phyloP scores from a whole-genome alignment of 1,140 invertebrate genomes.

The Branchinecta lynchi region DNA sequence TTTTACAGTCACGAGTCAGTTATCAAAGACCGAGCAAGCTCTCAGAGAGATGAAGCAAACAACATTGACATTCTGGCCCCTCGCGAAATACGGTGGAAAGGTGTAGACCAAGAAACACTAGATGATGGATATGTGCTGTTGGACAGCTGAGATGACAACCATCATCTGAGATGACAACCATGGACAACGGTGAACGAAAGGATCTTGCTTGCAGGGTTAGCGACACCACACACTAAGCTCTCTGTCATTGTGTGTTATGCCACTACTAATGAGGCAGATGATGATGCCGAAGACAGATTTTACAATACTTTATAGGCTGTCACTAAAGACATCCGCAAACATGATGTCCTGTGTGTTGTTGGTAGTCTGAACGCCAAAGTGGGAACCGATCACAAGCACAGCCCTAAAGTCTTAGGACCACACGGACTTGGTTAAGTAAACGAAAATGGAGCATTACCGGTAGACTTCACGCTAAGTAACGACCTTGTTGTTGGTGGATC shows the following conservation, averaged over 20 bases:
- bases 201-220: slow-evolving; percentile 1
- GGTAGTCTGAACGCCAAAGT: no score
- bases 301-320: slow-evolving; percentile 4
- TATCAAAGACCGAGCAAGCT: no score
- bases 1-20: no score
- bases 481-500: no score
- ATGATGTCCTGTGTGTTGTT: slow-evolving; percentile 9
- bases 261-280: slow-evolving; percentile 4
- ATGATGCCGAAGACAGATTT: not conserved
- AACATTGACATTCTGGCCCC: no score
- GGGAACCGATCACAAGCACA: not conserved
- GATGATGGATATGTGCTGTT: no score
- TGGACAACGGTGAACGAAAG: not conserved
- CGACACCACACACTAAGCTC: slow-evolving; percentile 1
- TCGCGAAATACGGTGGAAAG: no score
- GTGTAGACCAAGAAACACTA: no score
- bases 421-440: slow-evolving; percentile 4
- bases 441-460: slow-evolving; percentile 5
- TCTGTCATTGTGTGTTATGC: slow-evolving; percentile 5
- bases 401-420: slow-evolving; percentile 3
- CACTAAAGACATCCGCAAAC: slow-evolving; percentile 5
- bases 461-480: slow-evolving; percentile 5
- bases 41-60: no score
- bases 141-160: no score
- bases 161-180: no score